Percentiles rank a stretch among this genome's conserved stretches.
Conservation (phyloP, 2,113 vertebrate species). For the Petaurus breviceps region DNA sequence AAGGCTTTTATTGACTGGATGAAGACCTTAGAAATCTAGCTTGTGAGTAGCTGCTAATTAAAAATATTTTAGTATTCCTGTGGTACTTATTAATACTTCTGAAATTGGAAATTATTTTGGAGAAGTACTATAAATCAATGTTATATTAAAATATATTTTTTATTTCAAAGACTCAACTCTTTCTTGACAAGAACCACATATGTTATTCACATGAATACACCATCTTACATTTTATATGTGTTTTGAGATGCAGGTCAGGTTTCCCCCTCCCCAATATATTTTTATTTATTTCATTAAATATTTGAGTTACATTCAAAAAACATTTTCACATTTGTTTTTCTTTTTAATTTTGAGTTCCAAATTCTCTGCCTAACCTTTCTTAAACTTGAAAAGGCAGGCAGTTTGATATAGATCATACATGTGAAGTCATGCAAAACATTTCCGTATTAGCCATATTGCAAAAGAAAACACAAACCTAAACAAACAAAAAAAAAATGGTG, state of each 20-base stretch:
- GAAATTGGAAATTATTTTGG: constrained; percentile 18
- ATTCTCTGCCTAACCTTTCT: not conserved
- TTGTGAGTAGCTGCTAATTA: not conserved
- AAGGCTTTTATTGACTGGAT: not conserved
- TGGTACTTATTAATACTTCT: not conserved
- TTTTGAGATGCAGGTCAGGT: not conserved
- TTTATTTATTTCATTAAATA: not conserved
- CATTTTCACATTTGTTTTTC: not conserved
- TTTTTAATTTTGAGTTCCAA: not conserved
- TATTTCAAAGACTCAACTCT: not conserved
- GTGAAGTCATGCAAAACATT: not conserved
- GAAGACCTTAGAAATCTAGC: not conserved
- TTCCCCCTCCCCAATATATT: not conserved
- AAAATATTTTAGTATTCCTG: not conserved
- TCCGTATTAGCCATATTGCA: not conserved
- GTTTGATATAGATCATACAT: not conserved
- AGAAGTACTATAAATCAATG: not conserved
- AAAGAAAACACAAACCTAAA: not conserved
- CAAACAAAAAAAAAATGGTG: not conserved
- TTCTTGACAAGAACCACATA: not conserved
- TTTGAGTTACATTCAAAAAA: not conserved
- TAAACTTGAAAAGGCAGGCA: not conserved
- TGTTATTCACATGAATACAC: not conserved
- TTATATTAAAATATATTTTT: constrained; percentile 3
- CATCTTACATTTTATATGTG: not conserved